These are phyloP conservation scores for Troilus luridus DNA, from an alignment of 2,888 invertebrate species.

Conservation along the genomic window DNA sequence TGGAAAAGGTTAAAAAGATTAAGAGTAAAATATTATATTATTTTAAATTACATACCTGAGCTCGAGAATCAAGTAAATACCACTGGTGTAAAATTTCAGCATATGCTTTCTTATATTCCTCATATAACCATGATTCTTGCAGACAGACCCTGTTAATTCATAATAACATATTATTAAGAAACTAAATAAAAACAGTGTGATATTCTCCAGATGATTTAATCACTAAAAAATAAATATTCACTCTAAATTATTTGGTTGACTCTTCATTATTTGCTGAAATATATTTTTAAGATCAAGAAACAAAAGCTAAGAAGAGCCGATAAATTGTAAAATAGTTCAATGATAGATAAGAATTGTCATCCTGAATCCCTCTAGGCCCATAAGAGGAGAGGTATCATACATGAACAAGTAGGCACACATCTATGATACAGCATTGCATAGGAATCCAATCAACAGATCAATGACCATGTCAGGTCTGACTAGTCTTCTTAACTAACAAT, in stretches of 20 bases:
- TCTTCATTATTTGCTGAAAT: not conserved
- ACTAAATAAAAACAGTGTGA: too few relatives aligned
- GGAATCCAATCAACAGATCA: too few relatives aligned
- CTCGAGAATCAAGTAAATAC: constrained; percentile 84
- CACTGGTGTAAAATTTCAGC: constrained; percentile 91
- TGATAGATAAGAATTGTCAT: too few relatives aligned
- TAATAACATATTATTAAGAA: not conserved
- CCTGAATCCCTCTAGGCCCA: too few relatives aligned
- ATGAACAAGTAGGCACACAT: not conserved
- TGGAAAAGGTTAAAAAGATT: too few relatives aligned
- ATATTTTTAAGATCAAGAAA: not conserved
- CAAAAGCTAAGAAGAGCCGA: not conserved
- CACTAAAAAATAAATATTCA: not conserved
- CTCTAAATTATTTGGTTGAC: not conserved
- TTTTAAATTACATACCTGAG: constrained; percentile 71
- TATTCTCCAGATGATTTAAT: not conserved
- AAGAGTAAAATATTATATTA: too few relatives aligned
- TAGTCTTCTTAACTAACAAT: not conserved
- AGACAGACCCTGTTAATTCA: constrained; percentile 69
- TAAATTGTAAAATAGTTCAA: too few relatives aligned
- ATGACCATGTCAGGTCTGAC: not conserved
- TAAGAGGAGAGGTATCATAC: too few relatives aligned
- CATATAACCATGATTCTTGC: constrained; percentile 69
- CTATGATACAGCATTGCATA: not conserved
- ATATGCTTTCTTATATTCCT: constrained; percentile 83